Percentiles rank a stretch among this genome's conserved stretches.
phyloP scores from a whole-genome alignment of 2,113 vertebrate species.

The Antennarius striatus region DNA sequence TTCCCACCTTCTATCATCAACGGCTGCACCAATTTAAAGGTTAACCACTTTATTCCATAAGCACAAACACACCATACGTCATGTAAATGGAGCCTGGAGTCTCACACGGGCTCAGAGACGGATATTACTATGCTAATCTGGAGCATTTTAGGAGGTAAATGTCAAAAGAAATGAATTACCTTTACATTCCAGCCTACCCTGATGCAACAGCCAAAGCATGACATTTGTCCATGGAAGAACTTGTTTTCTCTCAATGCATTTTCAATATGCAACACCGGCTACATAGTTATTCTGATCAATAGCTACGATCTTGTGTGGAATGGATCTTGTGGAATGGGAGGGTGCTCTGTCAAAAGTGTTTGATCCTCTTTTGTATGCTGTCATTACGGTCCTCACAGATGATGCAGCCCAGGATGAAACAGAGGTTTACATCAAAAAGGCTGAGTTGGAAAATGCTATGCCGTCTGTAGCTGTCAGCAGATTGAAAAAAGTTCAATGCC shows the following conservation, averaged over 20 bases:
- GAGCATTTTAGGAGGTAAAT: conserved; percentile 77
- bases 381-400: too few relatives aligned
- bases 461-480: too few relatives aligned
- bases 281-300: conserved; percentile 12
- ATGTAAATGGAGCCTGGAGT: conserved; percentile 72
- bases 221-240: conserved; percentile 65
- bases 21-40: conserved; percentile 73
- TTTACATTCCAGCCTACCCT: conserved; percentile 54
- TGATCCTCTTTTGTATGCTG: too few relatives aligned
- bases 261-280: conserved; percentile 18
- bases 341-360: too few relatives aligned
- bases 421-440: too few relatives aligned
- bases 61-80: conserved; percentile 62
- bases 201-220: conserved; percentile 56
- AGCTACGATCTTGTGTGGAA: too few relatives aligned
- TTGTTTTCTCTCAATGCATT: conserved; percentile 20
- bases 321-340: too few relatives aligned
- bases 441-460: too few relatives aligned
- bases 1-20: conserved; percentile 58
- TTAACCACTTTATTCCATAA: conserved; percentile 72
- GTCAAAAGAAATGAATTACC: conserved; percentile 77
- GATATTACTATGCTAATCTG: conserved; percentile 79
- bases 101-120: conserved; percentile 42
- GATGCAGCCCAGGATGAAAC: too few relatives aligned
- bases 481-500: too few relatives aligned